A percentile compares a stretch with the other conserved stretches of the same genome.
These are phyloP conservation scores for Catharus minimus DNA, from an alignment of 2,113 vertebrate species.

Conservation along the genomic window DNA sequence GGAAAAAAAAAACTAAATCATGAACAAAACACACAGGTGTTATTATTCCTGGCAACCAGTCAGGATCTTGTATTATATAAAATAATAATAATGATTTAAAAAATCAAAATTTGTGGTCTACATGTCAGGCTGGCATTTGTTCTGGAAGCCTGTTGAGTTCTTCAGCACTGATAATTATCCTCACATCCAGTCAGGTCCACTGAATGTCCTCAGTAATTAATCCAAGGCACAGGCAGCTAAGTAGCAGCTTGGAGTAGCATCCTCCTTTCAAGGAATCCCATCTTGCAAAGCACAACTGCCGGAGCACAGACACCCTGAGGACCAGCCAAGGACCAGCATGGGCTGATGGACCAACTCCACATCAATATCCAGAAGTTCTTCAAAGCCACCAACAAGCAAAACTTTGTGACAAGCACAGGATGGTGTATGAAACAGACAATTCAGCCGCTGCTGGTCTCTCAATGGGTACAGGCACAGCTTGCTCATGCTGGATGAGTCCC, in stretches of 20 bases:
- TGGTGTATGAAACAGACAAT: neutral
- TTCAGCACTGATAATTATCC: neutral
- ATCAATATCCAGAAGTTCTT: neutral
- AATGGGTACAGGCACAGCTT: accelerated
- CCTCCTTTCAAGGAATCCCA: neutral
- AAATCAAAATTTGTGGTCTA: neutral
- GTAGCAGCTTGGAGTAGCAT: neutral
- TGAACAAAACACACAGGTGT: neutral
- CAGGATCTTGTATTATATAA: neutral
- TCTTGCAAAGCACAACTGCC: neutral
- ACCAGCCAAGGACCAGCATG: neutral
- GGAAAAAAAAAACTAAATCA: neutral
- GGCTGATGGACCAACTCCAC: neutral
- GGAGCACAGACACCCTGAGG: neutral
- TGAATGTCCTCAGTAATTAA: neutral
- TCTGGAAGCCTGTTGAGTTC: neutral
- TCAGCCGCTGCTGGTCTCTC: neutral
- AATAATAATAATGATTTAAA: neutral
- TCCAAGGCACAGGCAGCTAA: neutral
- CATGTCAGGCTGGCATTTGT: neutral
- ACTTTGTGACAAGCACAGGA: neutral
- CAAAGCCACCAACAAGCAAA: neutral
- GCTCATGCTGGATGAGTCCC: neutral
- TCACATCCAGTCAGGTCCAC: neutral
- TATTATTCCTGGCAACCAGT: neutral